Percentiles rank a stretch among this genome's conserved stretches.
These are phyloP conservation scores for Aphidoletes aphidimyza DNA, from an alignment of 2,888 invertebrate species.

Conservation along the genomic window DNA sequence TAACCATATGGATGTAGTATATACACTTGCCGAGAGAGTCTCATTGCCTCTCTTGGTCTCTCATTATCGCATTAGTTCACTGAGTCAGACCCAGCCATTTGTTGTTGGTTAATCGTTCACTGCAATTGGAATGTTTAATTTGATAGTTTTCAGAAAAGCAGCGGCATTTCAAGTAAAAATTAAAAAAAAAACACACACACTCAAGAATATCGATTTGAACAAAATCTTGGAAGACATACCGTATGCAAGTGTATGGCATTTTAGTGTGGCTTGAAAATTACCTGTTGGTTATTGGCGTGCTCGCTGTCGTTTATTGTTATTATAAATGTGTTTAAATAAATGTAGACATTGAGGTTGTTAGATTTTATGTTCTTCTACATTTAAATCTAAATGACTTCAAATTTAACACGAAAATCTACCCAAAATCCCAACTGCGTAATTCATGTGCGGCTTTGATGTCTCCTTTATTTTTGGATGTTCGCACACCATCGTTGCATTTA, in stretches of 20 bases:
- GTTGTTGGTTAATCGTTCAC: background rate
- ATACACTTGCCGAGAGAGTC: background rate
- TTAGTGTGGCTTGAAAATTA: background rate
- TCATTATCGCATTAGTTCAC: background rate
- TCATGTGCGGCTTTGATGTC: background rate
- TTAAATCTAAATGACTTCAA: too few relatives aligned
- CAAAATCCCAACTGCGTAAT: background rate
- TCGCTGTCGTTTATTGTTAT: constrained; percentile 18
- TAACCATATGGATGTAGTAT: background rate
- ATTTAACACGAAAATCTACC: too few relatives aligned
- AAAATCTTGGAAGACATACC: constrained; percentile 16
- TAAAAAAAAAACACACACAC: too few relatives aligned
- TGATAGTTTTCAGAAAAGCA: constrained; percentile 35
- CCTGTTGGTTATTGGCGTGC: background rate
- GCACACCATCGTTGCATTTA: background rate
- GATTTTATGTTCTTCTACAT: constrained; percentile 27
- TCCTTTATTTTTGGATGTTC: background rate
- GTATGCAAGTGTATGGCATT: background rate
- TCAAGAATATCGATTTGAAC: background rate
- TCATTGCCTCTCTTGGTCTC: background rate
- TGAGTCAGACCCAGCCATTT: background rate
- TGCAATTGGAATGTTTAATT: background rate
- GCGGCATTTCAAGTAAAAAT: background rate
- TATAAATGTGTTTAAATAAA: background rate
- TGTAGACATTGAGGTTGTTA: constrained; percentile 13